A percentile compares a stretch with the other conserved stretches of the same genome.
phyloP scores from a whole-genome alignment of 2,797 vertebrate genomes.

The Iguana delicatissima region DNA sequence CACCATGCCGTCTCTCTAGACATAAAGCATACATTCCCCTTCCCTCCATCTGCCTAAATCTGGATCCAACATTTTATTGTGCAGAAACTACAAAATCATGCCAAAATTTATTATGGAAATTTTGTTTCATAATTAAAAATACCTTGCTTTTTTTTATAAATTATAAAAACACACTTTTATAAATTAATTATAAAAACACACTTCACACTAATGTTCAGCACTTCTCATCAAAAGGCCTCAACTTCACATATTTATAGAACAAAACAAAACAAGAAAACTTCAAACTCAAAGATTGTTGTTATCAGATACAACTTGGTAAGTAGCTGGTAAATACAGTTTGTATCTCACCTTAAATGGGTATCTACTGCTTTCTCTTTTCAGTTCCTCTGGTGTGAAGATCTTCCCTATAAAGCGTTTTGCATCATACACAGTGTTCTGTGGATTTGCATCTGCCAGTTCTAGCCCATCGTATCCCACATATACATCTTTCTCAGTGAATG shows the following conservation, averaged over 20 bases:
- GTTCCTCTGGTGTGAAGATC: constrained; percentile 84
- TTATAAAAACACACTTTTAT: neutral
- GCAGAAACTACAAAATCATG: neutral
- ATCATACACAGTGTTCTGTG: constrained; percentile 95
- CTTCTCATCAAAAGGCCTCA: neutral
- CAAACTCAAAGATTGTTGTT: neutral
- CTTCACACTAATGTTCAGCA: neutral
- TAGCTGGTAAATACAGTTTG: neutral
- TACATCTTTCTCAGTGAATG: constrained; percentile 85
- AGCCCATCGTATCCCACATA: constrained; percentile 90
- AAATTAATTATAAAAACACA: neutral
- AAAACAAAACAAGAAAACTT: neutral
- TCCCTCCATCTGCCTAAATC: no score
- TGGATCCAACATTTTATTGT: neutral
- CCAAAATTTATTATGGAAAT: fast-evolving
- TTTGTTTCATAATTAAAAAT: constrained; percentile 16
- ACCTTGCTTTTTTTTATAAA: no score
- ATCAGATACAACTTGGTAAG: neutral
- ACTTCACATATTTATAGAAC: neutral
- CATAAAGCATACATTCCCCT: no score
- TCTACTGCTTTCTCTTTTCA: constrained; percentile 87
- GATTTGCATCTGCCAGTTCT: constrained; percentile 89
- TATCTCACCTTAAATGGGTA: constrained; percentile 93
- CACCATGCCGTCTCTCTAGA: no score
- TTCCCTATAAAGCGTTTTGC: constrained; percentile 98